Evolutionary conservation across 1,140 invertebrate species (phyloP).

Genomic region (Eurosta solidaginis): DNA sequence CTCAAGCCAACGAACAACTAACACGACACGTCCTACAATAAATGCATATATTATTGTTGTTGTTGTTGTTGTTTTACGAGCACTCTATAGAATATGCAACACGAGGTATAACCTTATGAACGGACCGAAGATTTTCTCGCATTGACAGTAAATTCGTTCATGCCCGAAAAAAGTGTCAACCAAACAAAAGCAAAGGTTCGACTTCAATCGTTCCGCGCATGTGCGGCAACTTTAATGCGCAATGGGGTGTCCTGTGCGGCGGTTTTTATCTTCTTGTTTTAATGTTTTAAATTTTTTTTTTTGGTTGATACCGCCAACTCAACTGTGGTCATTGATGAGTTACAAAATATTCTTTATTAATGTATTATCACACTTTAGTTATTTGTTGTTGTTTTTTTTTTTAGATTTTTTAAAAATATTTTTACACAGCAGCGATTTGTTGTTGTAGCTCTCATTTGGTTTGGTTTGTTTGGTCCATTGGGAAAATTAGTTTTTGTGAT

Average conservation of each 20-base stretch:
- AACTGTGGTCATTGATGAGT: constrained; percentile 51
- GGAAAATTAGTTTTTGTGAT: constrained; percentile 1
- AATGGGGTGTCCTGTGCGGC: constrained; percentile 56
- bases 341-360: constrained; percentile 59
- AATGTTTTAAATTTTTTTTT: neutral
- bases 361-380: constrained; percentile 57
- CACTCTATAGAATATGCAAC: neutral
- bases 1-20: neutral
- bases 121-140: neutral
- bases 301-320: constrained; percentile 30
- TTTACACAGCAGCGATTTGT: neutral
- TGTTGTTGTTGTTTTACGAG: neutral
- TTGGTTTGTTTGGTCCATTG: constrained; percentile 13
- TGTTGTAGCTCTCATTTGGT: neutral
- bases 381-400: neutral
- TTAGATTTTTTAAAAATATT: neutral
- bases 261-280: constrained; percentile 57
- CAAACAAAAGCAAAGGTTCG: constrained; percentile 56
- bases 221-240: constrained; percentile 57
- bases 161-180: constrained; percentile 60
- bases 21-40: neutral
- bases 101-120: no score
- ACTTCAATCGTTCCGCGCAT: constrained; percentile 55
- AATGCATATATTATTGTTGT: neutral
- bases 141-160: constrained; percentile 44